Conservation (phyloP, 1,140 invertebrate genomes). For the Macrosteles quadrilineatus region DNA sequence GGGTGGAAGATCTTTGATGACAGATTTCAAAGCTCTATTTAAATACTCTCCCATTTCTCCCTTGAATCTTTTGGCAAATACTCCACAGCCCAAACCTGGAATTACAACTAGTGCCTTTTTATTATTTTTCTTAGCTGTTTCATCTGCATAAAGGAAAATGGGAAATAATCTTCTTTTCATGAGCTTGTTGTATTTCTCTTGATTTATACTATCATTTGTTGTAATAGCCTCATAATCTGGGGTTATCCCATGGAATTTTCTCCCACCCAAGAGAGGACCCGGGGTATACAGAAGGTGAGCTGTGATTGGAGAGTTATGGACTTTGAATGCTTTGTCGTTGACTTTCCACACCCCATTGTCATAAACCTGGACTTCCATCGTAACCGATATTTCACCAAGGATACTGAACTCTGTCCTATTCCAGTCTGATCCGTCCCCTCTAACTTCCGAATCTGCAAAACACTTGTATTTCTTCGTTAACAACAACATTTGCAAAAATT, state of each 20-base stretch:
- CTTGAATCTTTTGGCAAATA: conserved; percentile 12
- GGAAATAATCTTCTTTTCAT: conserved; percentile 6
- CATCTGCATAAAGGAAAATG: not conserved
- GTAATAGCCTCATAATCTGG: not conserved
- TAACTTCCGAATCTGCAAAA: not conserved
- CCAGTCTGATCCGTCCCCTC: conserved; percentile 16
- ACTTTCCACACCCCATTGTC: conserved; percentile 15
- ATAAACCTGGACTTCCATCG: conserved; percentile 1
- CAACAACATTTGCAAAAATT: not conserved
- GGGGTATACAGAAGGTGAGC: conserved; percentile 3
- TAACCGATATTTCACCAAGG: not conserved
- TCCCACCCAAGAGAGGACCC: not conserved
- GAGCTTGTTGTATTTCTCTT: not conserved
- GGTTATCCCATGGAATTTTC: not conserved
- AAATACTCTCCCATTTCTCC: conserved; percentile 16
- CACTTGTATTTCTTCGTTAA: not conserved
- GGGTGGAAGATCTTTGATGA: not conserved
- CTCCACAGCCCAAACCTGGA: conserved; percentile 20
- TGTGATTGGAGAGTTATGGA: not conserved
- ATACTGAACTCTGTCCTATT: conserved; percentile 7
- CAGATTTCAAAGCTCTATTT: not conserved
- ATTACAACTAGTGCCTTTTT: conserved; percentile 1
- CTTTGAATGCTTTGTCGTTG: conserved; percentile 4
- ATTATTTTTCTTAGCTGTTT: not conserved
- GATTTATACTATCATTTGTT: not conserved